Conservation (phyloP, 2,888 invertebrate genomes). For the Spisula solida region DNA sequence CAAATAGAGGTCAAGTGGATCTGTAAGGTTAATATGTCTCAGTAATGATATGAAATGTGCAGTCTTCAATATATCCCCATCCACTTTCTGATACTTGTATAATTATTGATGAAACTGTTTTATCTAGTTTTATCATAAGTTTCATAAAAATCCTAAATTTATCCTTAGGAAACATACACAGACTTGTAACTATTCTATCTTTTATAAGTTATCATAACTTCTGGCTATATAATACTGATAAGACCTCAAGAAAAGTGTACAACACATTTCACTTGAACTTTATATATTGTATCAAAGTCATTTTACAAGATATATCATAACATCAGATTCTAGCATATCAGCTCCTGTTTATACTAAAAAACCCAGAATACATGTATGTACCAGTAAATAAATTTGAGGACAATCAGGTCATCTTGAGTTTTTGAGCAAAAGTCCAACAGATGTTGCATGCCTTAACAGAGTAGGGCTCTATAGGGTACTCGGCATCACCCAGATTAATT, state of each 20-base stretch:
- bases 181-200: background rate
- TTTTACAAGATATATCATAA: background rate
- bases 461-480: too few relatives aligned
- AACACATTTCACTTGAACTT: background rate
- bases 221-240: background rate
- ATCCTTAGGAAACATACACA: background rate
- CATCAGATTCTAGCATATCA: background rate
- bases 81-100: background rate
- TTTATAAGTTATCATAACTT: background rate
- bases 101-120: background rate
- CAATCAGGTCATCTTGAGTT: too few relatives aligned
- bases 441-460: too few relatives aligned
- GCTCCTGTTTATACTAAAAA: background rate
- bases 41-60: too few relatives aligned
- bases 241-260: background rate
- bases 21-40: too few relatives aligned
- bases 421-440: too few relatives aligned
- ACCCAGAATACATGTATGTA: too few relatives aligned
- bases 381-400: too few relatives aligned
- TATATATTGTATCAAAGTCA: background rate
- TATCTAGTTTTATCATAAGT: background rate
- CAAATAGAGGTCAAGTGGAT: too few relatives aligned
- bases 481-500: too few relatives aligned
- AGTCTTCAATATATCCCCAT: too few relatives aligned
- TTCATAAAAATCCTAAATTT: background rate